phyloP scores from a whole-genome alignment of 2,797 vertebrate species.

The Manis pentadactyla region DNA sequence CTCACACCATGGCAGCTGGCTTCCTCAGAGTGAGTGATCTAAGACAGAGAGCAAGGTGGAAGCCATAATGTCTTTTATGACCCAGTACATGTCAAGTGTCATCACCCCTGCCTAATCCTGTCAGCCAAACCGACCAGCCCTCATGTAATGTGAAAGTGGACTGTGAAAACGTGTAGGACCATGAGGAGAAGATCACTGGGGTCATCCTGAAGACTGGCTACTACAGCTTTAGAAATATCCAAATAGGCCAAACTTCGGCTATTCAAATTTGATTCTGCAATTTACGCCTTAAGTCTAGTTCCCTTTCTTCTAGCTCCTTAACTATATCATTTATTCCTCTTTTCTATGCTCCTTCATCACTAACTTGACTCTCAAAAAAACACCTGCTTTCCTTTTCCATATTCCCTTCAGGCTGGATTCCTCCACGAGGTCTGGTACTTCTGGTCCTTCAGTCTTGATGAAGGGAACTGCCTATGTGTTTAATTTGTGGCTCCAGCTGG shows the following conservation, averaged over 20 bases:
- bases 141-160: not conserved
- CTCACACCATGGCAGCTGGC: not conserved
- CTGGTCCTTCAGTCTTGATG: not conserved
- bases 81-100: not conserved
- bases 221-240: not conserved
- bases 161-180: not conserved
- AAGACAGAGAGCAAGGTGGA: not conserved
- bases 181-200: not conserved
- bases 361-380: not conserved
- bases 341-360: not conserved
- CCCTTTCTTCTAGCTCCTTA: not conserved
- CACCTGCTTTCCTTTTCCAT: constrained; percentile 40
- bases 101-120: not conserved
- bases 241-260: not conserved
- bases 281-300: not conserved
- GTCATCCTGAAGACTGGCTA: not conserved
- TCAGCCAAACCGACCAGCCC: not conserved
- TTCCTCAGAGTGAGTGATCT: not conserved
- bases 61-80: not conserved
- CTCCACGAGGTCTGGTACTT: constrained; percentile 3
- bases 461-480: constrained; percentile 44
- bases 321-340: not conserved
- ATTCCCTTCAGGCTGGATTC: constrained; percentile 36
- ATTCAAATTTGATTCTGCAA: not conserved
- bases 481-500: constrained; percentile 55